Evolutionary conservation across 2,113 vertebrate genomes (phyloP), one percentile per base, ranked within the genome.

Genomic region (Nansenia antarctica): DNA sequence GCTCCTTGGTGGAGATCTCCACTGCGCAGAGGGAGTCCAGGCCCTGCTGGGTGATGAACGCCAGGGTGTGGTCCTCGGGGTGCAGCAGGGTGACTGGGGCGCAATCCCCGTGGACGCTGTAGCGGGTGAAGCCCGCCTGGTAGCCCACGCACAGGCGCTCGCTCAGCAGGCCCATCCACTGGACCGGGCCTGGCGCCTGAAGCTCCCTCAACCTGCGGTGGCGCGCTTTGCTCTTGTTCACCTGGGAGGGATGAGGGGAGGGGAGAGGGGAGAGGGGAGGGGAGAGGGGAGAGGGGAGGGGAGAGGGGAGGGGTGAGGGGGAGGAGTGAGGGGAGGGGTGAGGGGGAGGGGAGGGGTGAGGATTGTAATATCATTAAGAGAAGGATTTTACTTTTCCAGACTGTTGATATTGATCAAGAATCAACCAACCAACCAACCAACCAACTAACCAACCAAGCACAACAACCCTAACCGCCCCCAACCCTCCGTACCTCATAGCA

Each of bases 91-190:
- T 94, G 79, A 92, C 88, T 0, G 94, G 93, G 60, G 87, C 89
- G 34, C 91, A 79, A 74, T 99, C 97, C 1, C 94, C 95, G 0
- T 93, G 94, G 69, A 98, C 82, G 2, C 93, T 93, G 68, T 97
- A 98, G 75, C 95, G 94, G 27, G 93, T 84, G 87, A 98, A 99
- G 79, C 98, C 97, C 0, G 95, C 95, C 88, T 95, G 96, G 74
- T 94, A 99, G 52, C 98, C 98, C 67, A 99, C 95, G 15, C 94
- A 96, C 18, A 99, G 94, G 0, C 95, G 93, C 71, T 98, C 97
- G 0, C 90, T 95, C 85, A 98, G 94, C 90, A 99, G 64, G 0
- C 94, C 94, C 95, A 99, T 98, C 97, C 98, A 99, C 85, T 99
- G 98, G 26, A 98, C 94, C 0, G 80, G 87, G 2, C 89, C 95